Evolutionary conservation across 2,797 vertebrate species (phyloP), one percentile per base, ranked within the genome.

Genomic region (Sebastes reedi): DNA sequence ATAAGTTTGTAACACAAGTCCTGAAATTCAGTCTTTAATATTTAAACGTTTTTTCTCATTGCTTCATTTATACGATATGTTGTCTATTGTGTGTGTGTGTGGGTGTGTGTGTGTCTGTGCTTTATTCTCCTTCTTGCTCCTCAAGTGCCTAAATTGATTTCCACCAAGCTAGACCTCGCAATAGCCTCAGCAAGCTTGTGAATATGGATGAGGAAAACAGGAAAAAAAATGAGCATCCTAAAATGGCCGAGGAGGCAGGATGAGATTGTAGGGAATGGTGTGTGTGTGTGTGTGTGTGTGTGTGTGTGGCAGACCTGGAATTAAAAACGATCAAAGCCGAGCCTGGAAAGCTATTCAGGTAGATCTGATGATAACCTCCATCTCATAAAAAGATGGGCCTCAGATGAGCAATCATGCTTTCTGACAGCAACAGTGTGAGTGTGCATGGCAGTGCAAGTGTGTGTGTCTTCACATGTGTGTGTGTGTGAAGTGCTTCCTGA

Each of bases 321-420:
- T 95, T 93, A 93, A 94, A 96, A 95, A 93, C 91, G 84, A 95
- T 95, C 93, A 94, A 95, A 93, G 90, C 86, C 67, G 82, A 88
- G 89, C 85, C 89, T 22, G 85, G 88, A 89, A 93, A 94, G 89
- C 92, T 86, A 93, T 94, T 95, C 91, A 94, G 93, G 92, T 95
- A 93, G 92, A 94, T 93, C 87, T 90, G 93, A 94, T 92, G 93
- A 96, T 95, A 94, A 92, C 92, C 91, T 91, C 91, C 92, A 91
- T 96, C 94, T 93, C 92, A 95, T 95, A 92, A 94, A 89, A 84
- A 94, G 92, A 95, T 95, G 95, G 94, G 96, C 96, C 96, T 96
- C 96, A 95, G 95, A 97, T 97, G 96, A 98, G 97, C 97, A 98
- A 98, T 98, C 96, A 96, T 96, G 96, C 91, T 79, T 94, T 93